phyloP scores from a whole-genome alignment of 1,140 invertebrate species.

The Drosophila novamexicana region DNA sequence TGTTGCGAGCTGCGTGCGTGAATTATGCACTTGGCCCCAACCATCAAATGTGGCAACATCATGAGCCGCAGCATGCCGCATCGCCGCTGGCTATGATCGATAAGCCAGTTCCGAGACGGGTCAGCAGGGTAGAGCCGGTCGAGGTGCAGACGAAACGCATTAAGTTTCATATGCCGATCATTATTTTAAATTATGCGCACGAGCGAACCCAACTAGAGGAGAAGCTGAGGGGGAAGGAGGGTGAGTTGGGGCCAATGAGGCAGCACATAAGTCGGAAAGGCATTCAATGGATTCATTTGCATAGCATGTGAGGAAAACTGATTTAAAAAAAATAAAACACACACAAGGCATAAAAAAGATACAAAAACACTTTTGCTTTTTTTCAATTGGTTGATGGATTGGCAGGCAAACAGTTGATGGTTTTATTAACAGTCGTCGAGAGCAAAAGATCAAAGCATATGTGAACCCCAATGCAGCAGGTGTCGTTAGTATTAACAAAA shows the following conservation, averaged over 20 bases:
- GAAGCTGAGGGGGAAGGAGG: constrained; percentile 18
- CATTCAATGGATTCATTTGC: constrained; percentile 71
- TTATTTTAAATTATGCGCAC: constrained; percentile 83
- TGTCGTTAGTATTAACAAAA: constrained; percentile 5
- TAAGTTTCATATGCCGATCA: constrained; percentile 73
- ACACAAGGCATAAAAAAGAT: neutral
- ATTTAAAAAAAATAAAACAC: constrained; percentile 25
- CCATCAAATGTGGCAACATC: constrained; percentile 59
- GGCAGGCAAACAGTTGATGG: constrained; percentile 63
- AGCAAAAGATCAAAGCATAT: constrained; percentile 9
- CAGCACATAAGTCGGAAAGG: constrained; percentile 63
- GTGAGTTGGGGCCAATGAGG: constrained; percentile 17
- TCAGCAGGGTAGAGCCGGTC: constrained; percentile 3
- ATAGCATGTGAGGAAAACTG: constrained; percentile 63
- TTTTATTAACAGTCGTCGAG: constrained; percentile 54
- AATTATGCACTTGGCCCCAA: constrained; percentile 45
- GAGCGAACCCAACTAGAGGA: constrained; percentile 44
- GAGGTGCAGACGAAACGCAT: constrained; percentile 65
- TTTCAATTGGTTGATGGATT: constrained; percentile 64
- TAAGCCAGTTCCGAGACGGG: constrained; percentile 29
- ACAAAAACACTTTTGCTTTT: constrained; percentile 54
- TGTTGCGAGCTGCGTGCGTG: constrained; percentile 63
- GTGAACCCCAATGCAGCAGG: constrained; percentile 4
- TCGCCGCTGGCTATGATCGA: constrained; percentile 38
- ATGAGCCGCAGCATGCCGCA: constrained; percentile 23